Evolutionary conservation across 1,140 invertebrate species (phyloP).

Genomic region (Drosophila tristis): DNA sequence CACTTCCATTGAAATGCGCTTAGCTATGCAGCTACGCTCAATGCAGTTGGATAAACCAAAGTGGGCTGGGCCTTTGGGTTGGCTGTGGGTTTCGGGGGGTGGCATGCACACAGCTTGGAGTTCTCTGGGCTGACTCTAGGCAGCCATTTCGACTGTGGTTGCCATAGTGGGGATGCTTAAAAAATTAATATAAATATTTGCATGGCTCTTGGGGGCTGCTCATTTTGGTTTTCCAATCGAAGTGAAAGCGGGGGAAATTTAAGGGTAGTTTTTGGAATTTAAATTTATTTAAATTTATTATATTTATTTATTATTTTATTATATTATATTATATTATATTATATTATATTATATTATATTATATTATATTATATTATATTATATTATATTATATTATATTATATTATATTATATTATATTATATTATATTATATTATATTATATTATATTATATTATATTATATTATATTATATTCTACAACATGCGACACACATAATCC

Average conservation of each 20-base stretch:
- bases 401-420: too few relatives aligned
- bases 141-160: slow-evolving; percentile 63
- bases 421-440: not conserved
- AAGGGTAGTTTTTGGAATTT: not conserved
- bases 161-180: slow-evolving; percentile 18
- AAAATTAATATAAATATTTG: slow-evolving; percentile 38
- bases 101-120: too few relatives aligned
- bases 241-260: not conserved
- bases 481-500: not conserved
- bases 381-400: too few relatives aligned
- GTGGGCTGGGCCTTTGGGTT: not conserved
- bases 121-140: not conserved
- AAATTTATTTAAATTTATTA: too few relatives aligned
- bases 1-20: slow-evolving; percentile 62
- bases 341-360: too few relatives aligned
- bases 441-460: too few relatives aligned
- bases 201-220: not conserved
- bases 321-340: too few relatives aligned
- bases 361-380: too few relatives aligned
- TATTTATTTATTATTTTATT: too few relatives aligned
- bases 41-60: slow-evolving; percentile 18
- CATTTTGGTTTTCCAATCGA: not conserved
- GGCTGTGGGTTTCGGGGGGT: not conserved
- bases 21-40: slow-evolving; percentile 61
- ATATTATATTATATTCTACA: too few relatives aligned